Evolutionary conservation across 1,140 invertebrate genomes (phyloP), one percentile per base, ranked within the genome.

Genomic region (Bactericera cockerelli): DNA sequence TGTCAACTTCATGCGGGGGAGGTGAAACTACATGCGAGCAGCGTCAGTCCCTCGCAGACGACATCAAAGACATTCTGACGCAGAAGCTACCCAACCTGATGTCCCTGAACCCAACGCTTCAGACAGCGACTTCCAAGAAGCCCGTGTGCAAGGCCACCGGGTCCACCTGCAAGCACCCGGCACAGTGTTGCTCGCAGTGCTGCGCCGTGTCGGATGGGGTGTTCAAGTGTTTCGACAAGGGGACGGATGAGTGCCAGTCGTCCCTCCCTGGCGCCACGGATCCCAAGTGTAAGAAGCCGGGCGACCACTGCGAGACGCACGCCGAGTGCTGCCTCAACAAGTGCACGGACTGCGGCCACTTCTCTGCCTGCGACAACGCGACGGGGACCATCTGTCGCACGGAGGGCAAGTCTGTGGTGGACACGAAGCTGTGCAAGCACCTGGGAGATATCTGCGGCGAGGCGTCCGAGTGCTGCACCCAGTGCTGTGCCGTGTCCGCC

Each of bases 381-480:
- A 49, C 4, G 4, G 22, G 19, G 19, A 49, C n/a, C 22, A 49
- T 49, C 22, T 49, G 42, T 22, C 42, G 42, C 8, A 16, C 3
- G 8, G 42, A 49, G 22, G 42, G 42, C 4, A 49, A 49, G 22
- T 6, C 22, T 4, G 22, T 16, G 3, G n/a, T 8, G 22, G 8
- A 49, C 22, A 49, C 42, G 22, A 49, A 49, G 19, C 22, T 49
- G n/a, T 49, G 42, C 22, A 49, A 49, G 19, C 42, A 19, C 8
- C 19, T 49, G 22, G 42, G 42, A 19, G 42, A 49, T 22, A 49
- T 22, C n/a, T 49, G 42, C 19, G n/a, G 42, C 6, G 22, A 49
- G 19, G 42, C 42, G 42, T 49, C 42, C n/a, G 42, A 49, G n/a
- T 49, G 42, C 19, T 49, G 42, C n/a, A 49, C 42, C 42, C 42